A percentile compares a stretch with the other conserved stretches of the same genome.
Conservation (phyloP, 2,797 vertebrate species). For the Acrossocheilus fasciatus region DNA sequence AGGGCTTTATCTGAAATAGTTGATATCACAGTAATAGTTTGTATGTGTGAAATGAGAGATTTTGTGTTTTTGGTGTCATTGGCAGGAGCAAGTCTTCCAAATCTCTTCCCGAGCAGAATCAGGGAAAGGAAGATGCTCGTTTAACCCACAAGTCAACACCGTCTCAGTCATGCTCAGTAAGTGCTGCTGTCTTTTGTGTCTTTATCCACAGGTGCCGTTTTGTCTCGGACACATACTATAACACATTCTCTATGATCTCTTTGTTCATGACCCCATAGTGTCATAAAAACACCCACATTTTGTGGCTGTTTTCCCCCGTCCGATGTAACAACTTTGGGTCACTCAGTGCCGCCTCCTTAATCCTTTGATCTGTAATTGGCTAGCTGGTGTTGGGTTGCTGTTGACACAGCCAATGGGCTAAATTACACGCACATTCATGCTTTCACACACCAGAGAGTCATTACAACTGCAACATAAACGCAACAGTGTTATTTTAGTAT, state of each 20-base stretch:
- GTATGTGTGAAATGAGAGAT: slow-evolving; percentile 6
- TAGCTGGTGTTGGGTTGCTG: slow-evolving; percentile 38
- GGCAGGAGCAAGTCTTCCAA: slow-evolving; percentile 92
- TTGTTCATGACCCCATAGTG: slow-evolving; percentile 23
- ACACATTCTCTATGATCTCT: slow-evolving; percentile 25
- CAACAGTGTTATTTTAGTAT: background rate
- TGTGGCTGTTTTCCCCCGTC: background rate
- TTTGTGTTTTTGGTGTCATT: slow-evolving; percentile 56
- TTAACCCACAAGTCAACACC: slow-evolving; percentile 95
- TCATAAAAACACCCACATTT: slow-evolving; percentile 27
- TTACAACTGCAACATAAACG: slow-evolving; percentile 20
- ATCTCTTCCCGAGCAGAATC: slow-evolving; percentile 93
- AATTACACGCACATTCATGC: slow-evolving; percentile 1
- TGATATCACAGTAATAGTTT: background rate
- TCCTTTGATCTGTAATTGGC: slow-evolving; percentile 48
- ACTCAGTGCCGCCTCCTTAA: background rate
- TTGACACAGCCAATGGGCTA: slow-evolving; percentile 25
- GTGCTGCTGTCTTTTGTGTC: slow-evolving; percentile 69
- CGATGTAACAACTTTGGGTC: slow-evolving; percentile 14
- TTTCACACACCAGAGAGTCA: slow-evolving; percentile 3
- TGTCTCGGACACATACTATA: background rate
- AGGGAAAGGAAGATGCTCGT: slow-evolving; percentile 96
- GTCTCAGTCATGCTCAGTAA: slow-evolving; percentile 99
- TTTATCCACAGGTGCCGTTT: slow-evolving; percentile 23
- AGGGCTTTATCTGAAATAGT: background rate